Conservation (phyloP, 2,113 vertebrate species). For the Phoenicopterus ruber region DNA sequence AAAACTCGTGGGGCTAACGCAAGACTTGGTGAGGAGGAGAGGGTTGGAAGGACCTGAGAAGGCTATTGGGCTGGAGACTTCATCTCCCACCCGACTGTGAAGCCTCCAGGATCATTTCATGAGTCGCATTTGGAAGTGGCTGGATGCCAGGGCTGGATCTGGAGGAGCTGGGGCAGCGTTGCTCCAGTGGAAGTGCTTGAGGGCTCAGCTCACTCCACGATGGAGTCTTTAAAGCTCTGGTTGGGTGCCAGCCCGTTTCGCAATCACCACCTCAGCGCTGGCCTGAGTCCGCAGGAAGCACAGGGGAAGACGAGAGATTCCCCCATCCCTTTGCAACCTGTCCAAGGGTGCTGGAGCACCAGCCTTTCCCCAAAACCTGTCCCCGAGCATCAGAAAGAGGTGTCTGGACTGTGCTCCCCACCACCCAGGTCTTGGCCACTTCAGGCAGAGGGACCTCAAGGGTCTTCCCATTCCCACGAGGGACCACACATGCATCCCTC, state of each 20-base stretch:
- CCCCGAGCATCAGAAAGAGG: not conserved
- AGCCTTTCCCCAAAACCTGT: not conserved
- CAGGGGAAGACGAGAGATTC: not conserved
- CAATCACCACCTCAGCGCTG: not conserved
- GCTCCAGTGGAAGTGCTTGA: not conserved
- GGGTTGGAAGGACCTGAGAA: not conserved
- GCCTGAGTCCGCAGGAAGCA: not conserved
- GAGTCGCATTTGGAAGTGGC: fast-evolving
- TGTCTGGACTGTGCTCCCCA: not conserved
- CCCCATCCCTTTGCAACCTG: not conserved
- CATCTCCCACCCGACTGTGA: not conserved
- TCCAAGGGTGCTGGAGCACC: not conserved
- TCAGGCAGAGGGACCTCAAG: not conserved
- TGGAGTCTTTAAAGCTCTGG: not conserved
- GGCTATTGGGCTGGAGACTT: not conserved
- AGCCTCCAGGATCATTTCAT: not conserved
- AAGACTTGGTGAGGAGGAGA: not conserved
- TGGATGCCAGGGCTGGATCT: not conserved
- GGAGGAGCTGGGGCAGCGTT: not conserved
- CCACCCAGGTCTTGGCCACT: not conserved
- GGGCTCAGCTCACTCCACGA: not conserved
- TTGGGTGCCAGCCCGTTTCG: not conserved
- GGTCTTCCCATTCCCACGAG: not conserved
- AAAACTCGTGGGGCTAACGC: not conserved
- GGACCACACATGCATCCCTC: fast-evolving